These are phyloP conservation scores for Antechinus stuartii DNA, from an alignment of 2,113 vertebrate species.

Conservation along the genomic window DNA sequence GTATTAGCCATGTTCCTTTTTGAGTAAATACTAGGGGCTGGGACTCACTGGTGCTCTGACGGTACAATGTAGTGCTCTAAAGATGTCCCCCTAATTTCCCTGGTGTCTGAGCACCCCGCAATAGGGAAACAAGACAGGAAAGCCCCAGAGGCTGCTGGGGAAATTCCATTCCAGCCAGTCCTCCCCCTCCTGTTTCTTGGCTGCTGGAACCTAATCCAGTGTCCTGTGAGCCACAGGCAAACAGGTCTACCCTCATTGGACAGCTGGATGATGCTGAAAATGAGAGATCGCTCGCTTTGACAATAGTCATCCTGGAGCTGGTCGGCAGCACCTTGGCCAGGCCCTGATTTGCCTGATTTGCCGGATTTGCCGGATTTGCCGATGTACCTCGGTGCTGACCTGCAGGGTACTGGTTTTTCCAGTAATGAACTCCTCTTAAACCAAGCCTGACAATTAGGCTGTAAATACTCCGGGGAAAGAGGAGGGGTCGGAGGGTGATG, in stretches of 20 bases:
- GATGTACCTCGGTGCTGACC: neutral
- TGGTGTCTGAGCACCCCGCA: neutral
- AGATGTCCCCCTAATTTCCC: neutral
- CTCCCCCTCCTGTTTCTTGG: slow-evolving; percentile 17
- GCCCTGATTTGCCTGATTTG: neutral
- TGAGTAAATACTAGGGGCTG: neutral
- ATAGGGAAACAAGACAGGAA: slow-evolving; percentile 41
- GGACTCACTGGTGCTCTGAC: too few relatives aligned
- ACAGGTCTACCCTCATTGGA: slow-evolving; percentile 59
- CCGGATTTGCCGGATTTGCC: slow-evolving; percentile 9
- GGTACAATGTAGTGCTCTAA: neutral
- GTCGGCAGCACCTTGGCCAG: slow-evolving; percentile 34
- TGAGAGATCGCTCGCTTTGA: slow-evolving; percentile 55
- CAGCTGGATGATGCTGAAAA: slow-evolving; percentile 68
- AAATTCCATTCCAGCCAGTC: slow-evolving; percentile 49
- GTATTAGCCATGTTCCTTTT: slow-evolving; percentile 47
- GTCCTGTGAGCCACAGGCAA: slow-evolving; percentile 46
- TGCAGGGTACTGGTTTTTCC: neutral
- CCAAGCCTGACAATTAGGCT: slow-evolving; percentile 8
- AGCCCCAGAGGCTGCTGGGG: neutral
- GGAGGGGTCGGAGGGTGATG: neutral
- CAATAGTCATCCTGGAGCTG: slow-evolving; percentile 41
- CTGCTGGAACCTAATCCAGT: slow-evolving; percentile 59
- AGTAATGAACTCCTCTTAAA: neutral
- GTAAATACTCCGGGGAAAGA: slow-evolving; percentile 11